Evolutionary conservation across 2,113 vertebrate genomes (phyloP).

Genomic region (Onychorhynchus coronatus): DNA sequence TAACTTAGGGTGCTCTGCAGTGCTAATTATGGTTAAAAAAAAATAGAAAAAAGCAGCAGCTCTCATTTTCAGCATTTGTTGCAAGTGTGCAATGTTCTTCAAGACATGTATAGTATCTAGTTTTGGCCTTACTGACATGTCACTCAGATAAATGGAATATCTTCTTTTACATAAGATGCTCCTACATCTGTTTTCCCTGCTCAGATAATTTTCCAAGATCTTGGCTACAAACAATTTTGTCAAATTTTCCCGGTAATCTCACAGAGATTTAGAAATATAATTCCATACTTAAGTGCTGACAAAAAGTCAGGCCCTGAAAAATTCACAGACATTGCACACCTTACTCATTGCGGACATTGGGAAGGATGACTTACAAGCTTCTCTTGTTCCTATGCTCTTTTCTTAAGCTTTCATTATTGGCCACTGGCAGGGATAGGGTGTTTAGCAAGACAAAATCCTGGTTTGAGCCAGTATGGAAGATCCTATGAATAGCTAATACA

Average conservation of each 20-base stretch:
- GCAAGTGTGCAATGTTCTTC: neutral
- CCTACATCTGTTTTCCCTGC: neutral
- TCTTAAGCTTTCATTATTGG: neutral
- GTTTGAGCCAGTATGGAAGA: neutral
- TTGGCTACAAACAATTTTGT: neutral
- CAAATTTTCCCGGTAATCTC: neutral
- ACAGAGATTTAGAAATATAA: neutral
- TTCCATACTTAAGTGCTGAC: neutral
- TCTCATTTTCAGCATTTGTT: neutral
- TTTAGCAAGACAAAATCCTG: neutral
- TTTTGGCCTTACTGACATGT: neutral
- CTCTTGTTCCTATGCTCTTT: neutral
- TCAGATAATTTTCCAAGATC: neutral
- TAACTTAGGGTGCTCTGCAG: neutral
- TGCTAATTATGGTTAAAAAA: neutral
- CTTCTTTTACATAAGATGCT: accelerated
- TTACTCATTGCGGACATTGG: neutral
- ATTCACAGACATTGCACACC: neutral
- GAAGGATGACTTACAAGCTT: neutral
- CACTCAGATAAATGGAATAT: neutral
- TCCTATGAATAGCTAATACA: neutral
- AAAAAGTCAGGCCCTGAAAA: neutral
- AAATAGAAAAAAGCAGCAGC: neutral
- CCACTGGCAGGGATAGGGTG: neutral
- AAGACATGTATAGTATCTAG: neutral